These are phyloP conservation scores for Piprites chloris DNA, from an alignment of 2,113 vertebrate species.

Conservation along the genomic window DNA sequence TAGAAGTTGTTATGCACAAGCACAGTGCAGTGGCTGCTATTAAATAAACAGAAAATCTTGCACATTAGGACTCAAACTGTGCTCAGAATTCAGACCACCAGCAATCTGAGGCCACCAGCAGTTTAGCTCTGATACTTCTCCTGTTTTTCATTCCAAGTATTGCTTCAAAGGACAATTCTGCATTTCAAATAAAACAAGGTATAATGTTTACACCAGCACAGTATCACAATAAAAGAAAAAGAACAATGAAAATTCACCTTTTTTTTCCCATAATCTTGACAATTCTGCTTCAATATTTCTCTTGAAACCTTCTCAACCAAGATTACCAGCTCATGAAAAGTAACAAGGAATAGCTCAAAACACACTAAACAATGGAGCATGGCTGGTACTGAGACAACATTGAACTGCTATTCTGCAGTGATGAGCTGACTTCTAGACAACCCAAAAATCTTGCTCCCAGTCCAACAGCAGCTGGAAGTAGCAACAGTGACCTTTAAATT, in stretches of 20 bases:
- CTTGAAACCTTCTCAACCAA: background rate
- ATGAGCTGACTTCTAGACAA: background rate
- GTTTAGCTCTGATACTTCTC: background rate
- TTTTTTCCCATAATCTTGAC: background rate
- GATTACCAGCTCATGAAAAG: background rate
- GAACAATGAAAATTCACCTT: background rate
- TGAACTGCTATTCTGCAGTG: background rate
- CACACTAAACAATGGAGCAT: background rate
- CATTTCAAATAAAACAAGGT: background rate
- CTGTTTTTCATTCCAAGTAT: background rate
- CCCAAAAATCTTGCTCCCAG: background rate
- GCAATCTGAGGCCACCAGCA: background rate
- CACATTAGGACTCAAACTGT: background rate
- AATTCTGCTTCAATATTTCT: background rate
- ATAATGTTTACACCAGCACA: background rate
- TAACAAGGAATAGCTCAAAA: background rate
- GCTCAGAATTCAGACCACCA: background rate
- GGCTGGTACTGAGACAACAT: fast-evolving
- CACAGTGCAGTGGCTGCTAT: background rate
- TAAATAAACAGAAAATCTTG: background rate
- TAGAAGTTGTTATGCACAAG: background rate
- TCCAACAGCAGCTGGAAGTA: background rate
- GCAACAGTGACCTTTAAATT: background rate
- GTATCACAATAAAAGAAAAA: background rate
- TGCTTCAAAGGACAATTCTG: background rate